Evolutionary conservation across 2,113 vertebrate genomes (phyloP), one percentile per base, ranked within the genome.

Genomic region (Mesocricetus auratus): DNA sequence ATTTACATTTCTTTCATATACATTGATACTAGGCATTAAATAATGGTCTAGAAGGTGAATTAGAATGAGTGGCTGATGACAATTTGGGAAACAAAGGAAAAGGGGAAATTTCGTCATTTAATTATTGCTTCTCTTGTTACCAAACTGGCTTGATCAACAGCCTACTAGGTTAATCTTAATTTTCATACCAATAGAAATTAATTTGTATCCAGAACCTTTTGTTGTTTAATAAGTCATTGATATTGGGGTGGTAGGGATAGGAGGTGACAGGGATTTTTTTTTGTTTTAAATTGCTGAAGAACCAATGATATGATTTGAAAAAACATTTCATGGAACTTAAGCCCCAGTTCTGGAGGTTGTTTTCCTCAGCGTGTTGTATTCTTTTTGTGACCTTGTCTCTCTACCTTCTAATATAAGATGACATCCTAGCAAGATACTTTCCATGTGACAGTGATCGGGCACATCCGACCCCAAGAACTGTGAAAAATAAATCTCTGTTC

Each of bases 181-280:
- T 10, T 58, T 9, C 13, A 22, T 6, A 15, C 31, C 74, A 87
- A 83, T 95, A 94, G 45, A 56, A 1, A 2, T 86, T 36, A 6
- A 11, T 93, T 92, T 91, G 68, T 90, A 10, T 58, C 26, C 47
- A 11, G 15, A 90, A 94, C 92, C 93, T 62, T 77, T 53, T 71
- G 56, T 91, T 26, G 50, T 85, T 88, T 74, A 39, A 3, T 50
- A 96, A 97, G 47, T 45, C 13, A 73, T 36, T 82, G 13, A 78
- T 60, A 2, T 97, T 95, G 93, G 56, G 36, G 56, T 26, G n/a
- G 15, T 62, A 16, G 36, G 26, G 47, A 60, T 2, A 12, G 47
- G 0, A 39, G 17, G 29, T 93, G 74, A 11, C 10, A 69, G 77
- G 4, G 10, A 17, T 4, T 53, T 53, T 5, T 5, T n/a, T 66